Evolutionary conservation across 2,888 invertebrate species (phyloP).

Genomic region (Eumerus sabulonum): DNA sequence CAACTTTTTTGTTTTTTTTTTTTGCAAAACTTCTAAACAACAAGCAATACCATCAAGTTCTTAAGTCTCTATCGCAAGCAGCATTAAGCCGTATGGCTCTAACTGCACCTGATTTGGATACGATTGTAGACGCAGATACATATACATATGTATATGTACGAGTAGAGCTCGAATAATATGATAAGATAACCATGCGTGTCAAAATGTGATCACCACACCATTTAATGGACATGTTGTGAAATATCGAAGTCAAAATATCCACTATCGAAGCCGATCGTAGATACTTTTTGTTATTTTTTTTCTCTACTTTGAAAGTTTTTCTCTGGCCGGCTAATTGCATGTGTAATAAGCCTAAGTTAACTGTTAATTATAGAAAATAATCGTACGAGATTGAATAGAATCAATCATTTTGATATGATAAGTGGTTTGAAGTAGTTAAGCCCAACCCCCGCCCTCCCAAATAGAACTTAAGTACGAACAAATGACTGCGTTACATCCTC

Average conservation of each 20-base stretch:
- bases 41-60: background rate
- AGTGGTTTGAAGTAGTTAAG: conserved; percentile 50
- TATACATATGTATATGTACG: conserved; percentile 18
- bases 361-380: conserved; percentile 44
- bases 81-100: no score
- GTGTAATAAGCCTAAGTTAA: conserved; percentile 43
- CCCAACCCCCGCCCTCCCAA: no score
- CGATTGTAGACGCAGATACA: conserved; percentile 2
- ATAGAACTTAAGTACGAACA: background rate
- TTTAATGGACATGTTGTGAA: background rate
- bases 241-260: background rate
- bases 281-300: no score
- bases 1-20: conserved; percentile 16
- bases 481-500: no score
- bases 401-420: conserved; percentile 59
- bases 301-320: background rate
- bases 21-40: conserved; percentile 2
- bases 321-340: conserved; percentile 28
- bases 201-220: background rate
- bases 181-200: conserved; percentile 30
- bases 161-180: conserved; percentile 4
- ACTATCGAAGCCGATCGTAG: background rate
- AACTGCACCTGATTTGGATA: no score
- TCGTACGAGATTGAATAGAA: conserved; percentile 38
- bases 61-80: no score